Evolutionary conservation across 2,113 vertebrate genomes (phyloP).

Genomic region (Xiphophorus couchianus): DNA sequence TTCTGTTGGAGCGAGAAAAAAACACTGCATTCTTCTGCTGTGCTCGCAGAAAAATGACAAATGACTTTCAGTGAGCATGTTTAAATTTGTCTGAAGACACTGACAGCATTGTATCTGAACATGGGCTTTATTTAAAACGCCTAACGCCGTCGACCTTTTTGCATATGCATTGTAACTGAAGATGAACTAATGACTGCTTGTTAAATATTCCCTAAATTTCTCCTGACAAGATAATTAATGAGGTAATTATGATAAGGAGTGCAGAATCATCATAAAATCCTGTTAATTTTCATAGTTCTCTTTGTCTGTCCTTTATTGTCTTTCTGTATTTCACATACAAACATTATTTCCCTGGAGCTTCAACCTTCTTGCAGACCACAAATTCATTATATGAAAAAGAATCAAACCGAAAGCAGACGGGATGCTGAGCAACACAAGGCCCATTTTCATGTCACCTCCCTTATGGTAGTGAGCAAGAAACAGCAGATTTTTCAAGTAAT

Average conservation of each 20-base stretch:
- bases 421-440: neutral
- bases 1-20: neutral
- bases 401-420: neutral
- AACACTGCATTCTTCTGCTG: constrained; percentile 3
- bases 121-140: constrained; percentile 65
- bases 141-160: constrained; percentile 72
- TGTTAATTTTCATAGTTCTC: constrained; percentile 44
- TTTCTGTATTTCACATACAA: constrained; percentile 10
- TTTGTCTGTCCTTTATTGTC: constrained; percentile 27
- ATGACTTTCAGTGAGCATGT: constrained; percentile 24
- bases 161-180: constrained; percentile 67
- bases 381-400: neutral
- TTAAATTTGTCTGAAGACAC: constrained; percentile 38
- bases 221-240: constrained; percentile 74
- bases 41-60: constrained; percentile 46
- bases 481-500: too few species aligned
- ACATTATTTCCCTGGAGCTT: constrained; percentile 1
- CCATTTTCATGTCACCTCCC: neutral
- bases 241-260: constrained; percentile 70
- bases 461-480: too few species aligned
- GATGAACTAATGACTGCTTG: constrained; percentile 76
- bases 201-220: constrained; percentile 69
- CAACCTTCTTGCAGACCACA: neutral
- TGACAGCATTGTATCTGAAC: constrained; percentile 47
- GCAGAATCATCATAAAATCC: constrained; percentile 66